Base-by-base conservation (phyloP, 2,797 vertebrate genomes). In the Dendrocincla fuliginosa region DNA sequence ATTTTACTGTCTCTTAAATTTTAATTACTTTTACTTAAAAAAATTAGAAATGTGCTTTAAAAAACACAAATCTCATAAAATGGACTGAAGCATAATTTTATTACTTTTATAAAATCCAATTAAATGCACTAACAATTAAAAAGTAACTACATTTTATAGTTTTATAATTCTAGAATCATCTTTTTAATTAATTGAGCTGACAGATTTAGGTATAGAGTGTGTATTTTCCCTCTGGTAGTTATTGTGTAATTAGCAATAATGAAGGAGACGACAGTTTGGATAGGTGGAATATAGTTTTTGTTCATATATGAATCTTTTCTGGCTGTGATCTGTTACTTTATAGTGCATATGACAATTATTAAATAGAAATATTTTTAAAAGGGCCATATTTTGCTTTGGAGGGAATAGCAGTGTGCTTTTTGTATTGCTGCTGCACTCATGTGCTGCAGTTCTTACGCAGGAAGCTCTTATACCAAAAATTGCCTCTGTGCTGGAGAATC, bases 111-210 rank as follows among this genome's bases (percentile, higher is more conserved):
- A 90, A 91, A 95, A 90, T 69, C 67, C 84, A 96, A 93, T 96
- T 96, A 97, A 97, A 91, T 96, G 30, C 57, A 53, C 81, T 94
- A 89, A 91, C 82, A 96, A 76, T 96, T 96, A 73, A 95, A 80
- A 95, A 90, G 57, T 63, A 94, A 98, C 98, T 98, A 97, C 96
- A 98, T 98, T 98, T 98, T 98, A 98, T 98, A 97, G 97, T 98
- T 99, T 98, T 98, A 97, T 98, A 98, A 61, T 98, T 98, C 97
- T 98, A 98, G 97, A 98, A 98, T 98, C 95, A 98, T 98, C 97
- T 98, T 99, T 99, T 98, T 98, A 99, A 98, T 99, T 99, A 98
- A 98, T 98, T 98, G 98, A 98, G 97, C 98, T 98, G 98, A 98
- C 98, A 98, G 97, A 98, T 98, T 98, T 98, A 98, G 98, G 98